These are phyloP conservation scores for Ovibos moschatus DNA, from an alignment of 2,113 vertebrate genomes.

Conservation along the genomic window DNA sequence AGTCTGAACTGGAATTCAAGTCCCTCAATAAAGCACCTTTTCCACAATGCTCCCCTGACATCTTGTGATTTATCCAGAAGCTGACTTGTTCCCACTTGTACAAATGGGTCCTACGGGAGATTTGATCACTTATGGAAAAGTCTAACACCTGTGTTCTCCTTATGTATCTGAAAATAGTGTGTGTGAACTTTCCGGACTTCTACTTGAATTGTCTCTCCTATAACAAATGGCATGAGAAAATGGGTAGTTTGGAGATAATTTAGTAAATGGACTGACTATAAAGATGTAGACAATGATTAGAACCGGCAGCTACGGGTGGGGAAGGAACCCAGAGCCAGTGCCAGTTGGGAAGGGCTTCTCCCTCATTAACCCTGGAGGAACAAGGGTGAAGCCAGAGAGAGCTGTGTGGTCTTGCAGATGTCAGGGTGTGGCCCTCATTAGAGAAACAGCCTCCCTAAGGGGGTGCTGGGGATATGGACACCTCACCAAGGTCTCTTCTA, in stretches of 20 bases:
- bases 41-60: neutral
- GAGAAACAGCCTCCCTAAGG: neutral
- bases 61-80: neutral
- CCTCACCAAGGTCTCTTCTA: neutral
- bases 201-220: neutral
- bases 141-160: neutral
- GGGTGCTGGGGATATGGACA: neutral
- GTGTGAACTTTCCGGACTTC: neutral
- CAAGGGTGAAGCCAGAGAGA: neutral
- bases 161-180: neutral
- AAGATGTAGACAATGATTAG: neutral
- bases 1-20: neutral
- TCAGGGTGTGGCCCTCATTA: neutral
- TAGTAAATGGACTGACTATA: neutral
- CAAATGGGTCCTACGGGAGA: neutral
- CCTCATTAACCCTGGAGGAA: neutral
- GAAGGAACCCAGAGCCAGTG: neutral
- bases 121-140: neutral
- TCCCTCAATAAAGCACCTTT: neutral
- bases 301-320: neutral
- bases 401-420: neutral
- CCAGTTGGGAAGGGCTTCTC: fast-evolving
- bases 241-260: neutral
- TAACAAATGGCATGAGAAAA: neutral
- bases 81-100: neutral